Evolutionary conservation across 1,140 invertebrate genomes (phyloP), one percentile per base, ranked within the genome.

Genomic region (Saccostrea cuccullata): DNA sequence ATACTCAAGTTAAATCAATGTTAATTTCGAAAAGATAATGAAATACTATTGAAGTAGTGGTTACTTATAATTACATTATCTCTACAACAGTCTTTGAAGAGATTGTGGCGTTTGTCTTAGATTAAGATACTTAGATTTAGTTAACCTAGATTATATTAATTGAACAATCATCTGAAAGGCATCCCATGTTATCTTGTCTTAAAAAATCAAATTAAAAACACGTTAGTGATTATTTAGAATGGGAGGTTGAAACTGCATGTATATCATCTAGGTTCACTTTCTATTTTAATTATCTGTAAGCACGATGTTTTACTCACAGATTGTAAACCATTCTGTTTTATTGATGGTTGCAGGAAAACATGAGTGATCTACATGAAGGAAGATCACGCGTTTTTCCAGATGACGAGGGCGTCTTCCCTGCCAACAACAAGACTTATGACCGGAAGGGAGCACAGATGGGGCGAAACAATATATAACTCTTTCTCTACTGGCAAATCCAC

Each of bases 81-180:
- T 64, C 9, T 36, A 77, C 26, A 30, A 77, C 70, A 77, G 23
- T 17, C 8, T 77, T 77, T 11, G 15, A 36, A 13, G 26, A 20
- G 58, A 77, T 15, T 77, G 13, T 13, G 3, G 70, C 36, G 15
- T 77, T 77, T 30, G 70, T 77, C 70, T 77, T 30, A 40, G 70
- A 77, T 77, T 26, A 77, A 77, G 23, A 77, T 36, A 77, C 26
- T 36, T 30, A 36, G 26, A 30, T 77, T 77, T 77, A 77, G 30
- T 36, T 77, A 77, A 77, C 26, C 3, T 26, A 30, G 70, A 77
- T 77, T 30, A 36, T 77, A 77, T 77, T 30, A 77, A 77, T 77
- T 77, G 70, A 30, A 77, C 26, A 77, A 77, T 77, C 70, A 77
- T 36, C 26, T 15, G 0, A 77, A 36, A 77, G 70, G 70, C 30